A percentile compares a stretch with the other conserved stretches of the same genome.
These are phyloP conservation scores for Bothrops jararaca DNA, from an alignment of 2,113 vertebrate species.

Conservation along the genomic window DNA sequence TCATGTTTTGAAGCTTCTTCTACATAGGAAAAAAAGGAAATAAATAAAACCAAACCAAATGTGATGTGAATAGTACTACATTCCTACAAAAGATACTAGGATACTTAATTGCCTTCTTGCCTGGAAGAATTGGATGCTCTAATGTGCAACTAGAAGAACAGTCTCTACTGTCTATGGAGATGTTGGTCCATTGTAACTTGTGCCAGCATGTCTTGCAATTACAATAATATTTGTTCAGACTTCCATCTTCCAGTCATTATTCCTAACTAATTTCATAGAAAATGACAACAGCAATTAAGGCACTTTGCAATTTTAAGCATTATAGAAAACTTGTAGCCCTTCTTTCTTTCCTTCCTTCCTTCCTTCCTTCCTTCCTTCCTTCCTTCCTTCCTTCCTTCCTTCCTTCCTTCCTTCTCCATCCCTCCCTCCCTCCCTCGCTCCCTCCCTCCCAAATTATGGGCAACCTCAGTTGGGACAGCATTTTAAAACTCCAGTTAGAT, in stretches of 20 bases:
- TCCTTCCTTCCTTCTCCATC: fast-evolving
- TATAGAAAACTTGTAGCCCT: background rate
- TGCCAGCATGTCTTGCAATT: background rate
- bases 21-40: background rate
- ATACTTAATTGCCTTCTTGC: too few species aligned
- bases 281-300: background rate
- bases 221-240: background rate
- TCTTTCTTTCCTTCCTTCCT: background rate
- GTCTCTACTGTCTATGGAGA: background rate
- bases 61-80: background rate
- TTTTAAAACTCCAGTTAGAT: background rate
- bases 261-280: background rate
- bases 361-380: too few species aligned
- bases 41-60: background rate
- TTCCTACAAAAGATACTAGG: background rate
- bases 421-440: background rate
- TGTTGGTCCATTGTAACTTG: background rate
- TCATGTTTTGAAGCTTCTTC: background rate
- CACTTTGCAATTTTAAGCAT: background rate
- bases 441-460: background rate
- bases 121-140: background rate
- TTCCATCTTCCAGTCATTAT: background rate
- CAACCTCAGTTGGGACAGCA: background rate
- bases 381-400: background rate
- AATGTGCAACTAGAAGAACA: background rate